Base-by-base conservation (phyloP, 1,140 invertebrate genomes). In the Drosophila dunni region DNA sequence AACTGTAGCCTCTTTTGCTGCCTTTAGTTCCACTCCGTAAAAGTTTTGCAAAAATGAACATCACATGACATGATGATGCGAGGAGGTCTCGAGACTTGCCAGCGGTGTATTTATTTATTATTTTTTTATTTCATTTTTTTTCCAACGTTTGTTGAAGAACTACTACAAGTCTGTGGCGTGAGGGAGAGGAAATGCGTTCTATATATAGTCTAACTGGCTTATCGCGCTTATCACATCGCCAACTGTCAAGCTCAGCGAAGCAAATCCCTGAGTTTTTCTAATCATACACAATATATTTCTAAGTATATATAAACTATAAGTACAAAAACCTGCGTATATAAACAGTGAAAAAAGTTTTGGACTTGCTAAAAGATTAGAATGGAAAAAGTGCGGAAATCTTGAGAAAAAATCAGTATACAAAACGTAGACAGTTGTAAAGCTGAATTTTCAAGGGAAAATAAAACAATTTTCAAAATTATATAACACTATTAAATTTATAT, bases 181-280 rank as follows among this genome's bases (percentile, higher is more conserved):
- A 42, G n/a, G 8, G 33, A 2, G 33, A n/a, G 36, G n/a, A 9
- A 24, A 29, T n/a, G 10, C 53, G 15, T 53, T 33, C 34, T 29
- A 46, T 56, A n/a, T 24, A 2, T 11, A 24, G 48, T 17, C 9
- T 50, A 13, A 80, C 9, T 42, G 33, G 83, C 80, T 88, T 88
- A 88, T 88, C 84, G 83, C 77, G 74, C 83, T 88, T 88, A 88
- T 84, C 84, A 88, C 67, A 89, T 88, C 80, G 72, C 73, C 73
- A 80, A 78, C 82, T 89, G 83, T 78, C 82, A 65, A 73, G 56
- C 60, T 65, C 68, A 58, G 3, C 56, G 61, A 60, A 66, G 69
- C 48, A 75, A 64, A 69, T 66, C 67, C 68, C 53, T 60, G 36
- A 29, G 58, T 58, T 63, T 75, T 29, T 65, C 64, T 64, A 75